Evolutionary conservation across 2,797 vertebrate genomes (phyloP).

Genomic region (Pogoniulus pusillus): DNA sequence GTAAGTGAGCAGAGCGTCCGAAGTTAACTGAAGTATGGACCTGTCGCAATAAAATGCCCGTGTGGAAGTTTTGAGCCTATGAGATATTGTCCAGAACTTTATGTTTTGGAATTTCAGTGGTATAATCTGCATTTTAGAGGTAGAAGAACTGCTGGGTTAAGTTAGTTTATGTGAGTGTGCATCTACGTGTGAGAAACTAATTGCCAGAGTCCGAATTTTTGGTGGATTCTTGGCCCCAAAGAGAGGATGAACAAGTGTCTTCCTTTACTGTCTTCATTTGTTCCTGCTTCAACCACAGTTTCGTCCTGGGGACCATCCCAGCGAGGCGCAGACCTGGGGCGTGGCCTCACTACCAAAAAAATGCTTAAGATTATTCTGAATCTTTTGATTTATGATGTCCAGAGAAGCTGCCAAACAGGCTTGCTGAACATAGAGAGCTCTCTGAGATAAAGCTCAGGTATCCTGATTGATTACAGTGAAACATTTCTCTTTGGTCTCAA

Average conservation of each 20-base stretch:
- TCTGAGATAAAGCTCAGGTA: not conserved
- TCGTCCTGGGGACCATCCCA: not conserved
- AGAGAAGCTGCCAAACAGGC: slow-evolving; percentile 12
- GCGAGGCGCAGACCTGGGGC: not conserved
- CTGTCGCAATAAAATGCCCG: not conserved
- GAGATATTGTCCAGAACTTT: not conserved
- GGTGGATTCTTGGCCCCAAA: not conserved
- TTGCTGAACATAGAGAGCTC: not conserved
- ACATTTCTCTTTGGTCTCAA: not conserved
- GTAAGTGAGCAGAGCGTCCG: not conserved
- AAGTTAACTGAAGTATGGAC: not conserved
- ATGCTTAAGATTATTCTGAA: not conserved
- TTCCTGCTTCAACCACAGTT: not conserved
- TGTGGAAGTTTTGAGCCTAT: not conserved
- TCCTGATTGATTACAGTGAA: not conserved
- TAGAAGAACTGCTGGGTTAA: not conserved
- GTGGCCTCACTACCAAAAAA: not conserved
- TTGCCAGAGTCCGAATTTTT: not conserved
- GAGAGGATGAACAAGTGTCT: not conserved
- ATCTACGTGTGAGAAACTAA: not conserved
- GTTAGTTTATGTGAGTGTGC: not conserved
- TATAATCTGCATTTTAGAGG: not conserved
- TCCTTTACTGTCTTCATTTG: not conserved
- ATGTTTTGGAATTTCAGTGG: not conserved
- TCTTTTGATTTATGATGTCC: slow-evolving; percentile 38